A percentile compares a stretch with the other conserved stretches of the same genome.
phyloP scores from a whole-genome alignment of 2,888 invertebrate genomes.

The Dione vanillae region DNA sequence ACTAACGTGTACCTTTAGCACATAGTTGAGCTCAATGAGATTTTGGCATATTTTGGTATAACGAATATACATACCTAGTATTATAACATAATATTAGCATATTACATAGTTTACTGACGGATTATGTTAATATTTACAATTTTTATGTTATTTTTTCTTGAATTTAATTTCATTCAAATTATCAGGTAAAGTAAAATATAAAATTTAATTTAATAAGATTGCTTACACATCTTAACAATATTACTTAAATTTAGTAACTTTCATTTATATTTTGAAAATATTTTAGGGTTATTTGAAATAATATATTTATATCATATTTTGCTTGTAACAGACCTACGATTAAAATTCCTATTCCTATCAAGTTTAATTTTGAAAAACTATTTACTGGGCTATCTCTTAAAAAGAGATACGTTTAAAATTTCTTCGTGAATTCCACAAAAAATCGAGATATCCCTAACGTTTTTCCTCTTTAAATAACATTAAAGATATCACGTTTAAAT shows the following conservation, averaged over 20 bases:
- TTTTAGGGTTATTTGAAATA: background rate
- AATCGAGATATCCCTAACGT: background rate
- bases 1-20: slow-evolving; percentile 19
- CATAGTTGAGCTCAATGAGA: slow-evolving; percentile 23
- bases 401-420: background rate
- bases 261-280: slow-evolving; percentile 11
- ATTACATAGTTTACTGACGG: background rate
- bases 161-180: slow-evolving; percentile 5
- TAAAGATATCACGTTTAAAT: background rate
- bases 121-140: background rate
- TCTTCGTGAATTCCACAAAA: background rate
- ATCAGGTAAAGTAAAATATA: slow-evolving; percentile 9
- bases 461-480: background rate
- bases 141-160: background rate
- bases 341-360: no score
- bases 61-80: background rate
- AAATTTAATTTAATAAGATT: slow-evolving; percentile 14
- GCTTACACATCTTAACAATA: slow-evolving; percentile 2
- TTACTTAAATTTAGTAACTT: slow-evolving; percentile 7
- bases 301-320: no score
- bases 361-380: no score
- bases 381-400: no score
- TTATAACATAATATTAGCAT: background rate
- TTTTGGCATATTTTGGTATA: slow-evolving; percentile 13
- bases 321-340: no score